Evolutionary conservation across 1,140 invertebrate genomes (phyloP).

Genomic region (Pogonomyrmex californicus): DNA sequence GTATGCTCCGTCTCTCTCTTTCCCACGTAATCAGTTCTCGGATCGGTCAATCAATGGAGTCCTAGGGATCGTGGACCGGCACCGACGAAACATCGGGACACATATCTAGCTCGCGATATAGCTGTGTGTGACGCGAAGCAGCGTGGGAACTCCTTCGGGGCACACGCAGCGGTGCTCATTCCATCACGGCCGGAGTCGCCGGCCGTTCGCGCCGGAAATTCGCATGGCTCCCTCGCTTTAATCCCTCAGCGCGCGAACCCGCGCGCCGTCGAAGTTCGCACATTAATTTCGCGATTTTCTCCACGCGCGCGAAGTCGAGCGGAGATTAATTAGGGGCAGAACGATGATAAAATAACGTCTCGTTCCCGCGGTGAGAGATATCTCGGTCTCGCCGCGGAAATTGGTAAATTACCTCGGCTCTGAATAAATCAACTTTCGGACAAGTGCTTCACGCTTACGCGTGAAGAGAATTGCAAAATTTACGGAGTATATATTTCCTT

Average conservation of each 20-base stretch:
- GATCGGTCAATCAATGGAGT: constrained; percentile 77
- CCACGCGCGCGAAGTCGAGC: constrained; percentile 36
- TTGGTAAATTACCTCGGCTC: constrained; percentile 1
- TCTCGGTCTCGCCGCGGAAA: constrained; percentile 13
- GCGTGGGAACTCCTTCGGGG: constrained; percentile 82
- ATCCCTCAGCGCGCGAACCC: constrained; percentile 9
- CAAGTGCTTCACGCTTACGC: background rate
- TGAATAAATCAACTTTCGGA: background rate
- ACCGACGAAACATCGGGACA: constrained; percentile 55
- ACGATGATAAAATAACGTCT: constrained; percentile 7
- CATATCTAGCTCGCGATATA: constrained; percentile 77
- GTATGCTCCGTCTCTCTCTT: constrained; percentile 46
- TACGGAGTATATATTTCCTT: background rate
- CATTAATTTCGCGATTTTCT: constrained; percentile 56
- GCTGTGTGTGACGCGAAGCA: constrained; percentile 74
- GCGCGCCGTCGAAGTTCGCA: constrained; percentile 48
- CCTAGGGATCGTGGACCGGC: constrained; percentile 68
- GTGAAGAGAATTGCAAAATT: background rate
- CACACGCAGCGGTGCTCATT: constrained; percentile 76
- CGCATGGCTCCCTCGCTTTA: constrained; percentile 27
- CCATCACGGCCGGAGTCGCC: constrained; percentile 18
- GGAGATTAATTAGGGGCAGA: constrained; percentile 44
- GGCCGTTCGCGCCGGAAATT: constrained; percentile 57
- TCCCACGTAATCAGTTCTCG: constrained; percentile 70
- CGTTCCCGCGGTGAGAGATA: constrained; percentile 33